Percentiles rank a stretch among this genome's conserved stretches.
Evolutionary conservation across 2,888 invertebrate genomes (phyloP).

Genomic region (Adelognathus sp.): DNA sequence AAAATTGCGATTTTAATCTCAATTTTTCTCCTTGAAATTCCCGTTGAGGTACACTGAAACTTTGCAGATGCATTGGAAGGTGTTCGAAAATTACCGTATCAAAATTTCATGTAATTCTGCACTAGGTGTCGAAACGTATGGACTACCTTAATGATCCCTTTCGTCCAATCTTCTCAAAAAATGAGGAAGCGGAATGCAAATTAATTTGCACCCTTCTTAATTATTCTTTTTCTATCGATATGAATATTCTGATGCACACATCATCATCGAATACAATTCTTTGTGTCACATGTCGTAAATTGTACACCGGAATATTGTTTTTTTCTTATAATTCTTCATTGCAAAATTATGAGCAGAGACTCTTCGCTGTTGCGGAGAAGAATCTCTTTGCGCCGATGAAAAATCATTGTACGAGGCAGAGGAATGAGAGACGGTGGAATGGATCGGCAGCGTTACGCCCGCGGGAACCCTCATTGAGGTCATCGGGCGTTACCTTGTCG

Average conservation of each 20-base stretch:
- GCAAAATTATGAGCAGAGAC: background rate
- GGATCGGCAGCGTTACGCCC: conserved; percentile 18
- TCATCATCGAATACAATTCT: background rate
- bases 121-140: too few species aligned
- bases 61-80: too few species aligned
- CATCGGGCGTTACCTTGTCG: conserved; percentile 48
- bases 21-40: too few species aligned
- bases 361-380: background rate
- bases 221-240: too few species aligned
- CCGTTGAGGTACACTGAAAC: too few species aligned
- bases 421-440: conserved; percentile 14
- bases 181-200: too few species aligned
- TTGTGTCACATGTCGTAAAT: conserved; percentile 4
- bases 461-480: conserved; percentile 51
- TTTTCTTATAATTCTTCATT: conserved; percentile 18
- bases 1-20: too few species aligned
- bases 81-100: too few species aligned
- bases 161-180: too few species aligned
- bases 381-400: background rate
- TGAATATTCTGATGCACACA: conserved; percentile 26
- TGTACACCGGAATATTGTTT: conserved; percentile 36
- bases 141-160: too few species aligned
- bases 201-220: too few species aligned
- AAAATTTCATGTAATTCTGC: too few species aligned
- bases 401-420: background rate